Conservation (phyloP, 2,113 vertebrate genomes). For the Stegastes partitus region DNA sequence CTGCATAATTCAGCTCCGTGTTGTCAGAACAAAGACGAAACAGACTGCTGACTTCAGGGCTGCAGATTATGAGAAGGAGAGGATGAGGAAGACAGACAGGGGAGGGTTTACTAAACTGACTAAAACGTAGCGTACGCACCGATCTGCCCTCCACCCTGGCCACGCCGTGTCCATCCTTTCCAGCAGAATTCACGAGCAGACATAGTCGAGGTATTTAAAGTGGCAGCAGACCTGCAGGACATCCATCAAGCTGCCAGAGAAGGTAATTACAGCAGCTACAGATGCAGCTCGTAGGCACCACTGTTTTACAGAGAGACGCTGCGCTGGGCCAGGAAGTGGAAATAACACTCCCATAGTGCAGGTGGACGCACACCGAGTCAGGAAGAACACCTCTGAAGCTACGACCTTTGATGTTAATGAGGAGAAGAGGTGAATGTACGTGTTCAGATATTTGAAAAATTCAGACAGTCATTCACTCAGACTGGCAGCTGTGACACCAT, state of each 20-base stretch:
- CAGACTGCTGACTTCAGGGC: not conserved
- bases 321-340: conserved; percentile 2
- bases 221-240: conserved; percentile 6
- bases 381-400: not conserved
- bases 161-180: conserved; percentile 64
- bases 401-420: conserved; percentile 1
- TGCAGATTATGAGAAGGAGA: not conserved
- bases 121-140: not conserved
- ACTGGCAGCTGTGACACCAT: too few relatives aligned
- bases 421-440: too few relatives aligned
- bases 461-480: too few relatives aligned
- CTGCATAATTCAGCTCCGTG: not conserved
- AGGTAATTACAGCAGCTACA: conserved; percentile 28
- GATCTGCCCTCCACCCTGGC: not conserved
- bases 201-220: conserved; percentile 51
- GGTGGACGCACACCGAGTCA: not conserved
- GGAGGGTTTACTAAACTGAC: too few relatives aligned
- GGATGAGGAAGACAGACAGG: not conserved
- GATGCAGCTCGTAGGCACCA: conserved; percentile 19
- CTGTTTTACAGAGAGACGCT: conserved; percentile 19
- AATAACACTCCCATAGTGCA: not conserved
- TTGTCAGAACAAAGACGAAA: not conserved
- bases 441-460: too few relatives aligned
- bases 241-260: conserved; percentile 60
- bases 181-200: conserved; percentile 70